A percentile compares a stretch with the other conserved stretches of the same genome.
Conservation (phyloP, 1,140 invertebrate species). For the Dysdera silvatica region DNA sequence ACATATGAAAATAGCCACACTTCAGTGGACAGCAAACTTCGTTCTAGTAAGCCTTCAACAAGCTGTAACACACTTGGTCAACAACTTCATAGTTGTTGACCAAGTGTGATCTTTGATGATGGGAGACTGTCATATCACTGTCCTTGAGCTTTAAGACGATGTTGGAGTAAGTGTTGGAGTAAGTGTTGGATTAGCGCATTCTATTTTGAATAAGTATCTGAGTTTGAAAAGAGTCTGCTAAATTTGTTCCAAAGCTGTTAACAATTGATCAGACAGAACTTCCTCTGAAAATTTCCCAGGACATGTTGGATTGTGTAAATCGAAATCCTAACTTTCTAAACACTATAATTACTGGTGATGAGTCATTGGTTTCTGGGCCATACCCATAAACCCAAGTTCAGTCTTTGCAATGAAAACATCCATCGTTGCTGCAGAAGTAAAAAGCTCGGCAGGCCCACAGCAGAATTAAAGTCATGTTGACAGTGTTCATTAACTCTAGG, state of each 20-base stretch:
- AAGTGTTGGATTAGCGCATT: constrained; percentile 13
- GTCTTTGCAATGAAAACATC: not conserved
- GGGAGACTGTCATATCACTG: constrained; percentile 33
- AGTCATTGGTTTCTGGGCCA: not conserved
- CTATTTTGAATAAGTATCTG: constrained; percentile 33
- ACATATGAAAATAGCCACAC: constrained; percentile 34
- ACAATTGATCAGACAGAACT: constrained; percentile 1
- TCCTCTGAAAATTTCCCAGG: not conserved
- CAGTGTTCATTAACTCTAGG: not conserved
- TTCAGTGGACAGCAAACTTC: constrained; percentile 33
- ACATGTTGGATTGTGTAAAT: not conserved
- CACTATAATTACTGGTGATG: not conserved
- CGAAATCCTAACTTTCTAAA: not conserved
- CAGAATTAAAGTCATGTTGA: not conserved
- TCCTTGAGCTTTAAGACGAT: constrained; percentile 27
- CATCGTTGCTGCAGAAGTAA: not conserved
- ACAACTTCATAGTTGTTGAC: constrained; percentile 25
- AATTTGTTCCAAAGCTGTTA: constrained; percentile 19
- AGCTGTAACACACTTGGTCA: constrained; percentile 31
- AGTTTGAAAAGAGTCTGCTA: constrained; percentile 22
- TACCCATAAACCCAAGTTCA: not conserved
- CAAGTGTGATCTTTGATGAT: constrained; percentile 18
- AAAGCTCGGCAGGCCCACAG: not conserved
- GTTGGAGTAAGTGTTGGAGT: not conserved
- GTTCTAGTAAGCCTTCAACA: constrained; percentile 31